Base-by-base conservation (phyloP, 2,797 vertebrate species). In the Lycodopsis pacificus region DNA sequence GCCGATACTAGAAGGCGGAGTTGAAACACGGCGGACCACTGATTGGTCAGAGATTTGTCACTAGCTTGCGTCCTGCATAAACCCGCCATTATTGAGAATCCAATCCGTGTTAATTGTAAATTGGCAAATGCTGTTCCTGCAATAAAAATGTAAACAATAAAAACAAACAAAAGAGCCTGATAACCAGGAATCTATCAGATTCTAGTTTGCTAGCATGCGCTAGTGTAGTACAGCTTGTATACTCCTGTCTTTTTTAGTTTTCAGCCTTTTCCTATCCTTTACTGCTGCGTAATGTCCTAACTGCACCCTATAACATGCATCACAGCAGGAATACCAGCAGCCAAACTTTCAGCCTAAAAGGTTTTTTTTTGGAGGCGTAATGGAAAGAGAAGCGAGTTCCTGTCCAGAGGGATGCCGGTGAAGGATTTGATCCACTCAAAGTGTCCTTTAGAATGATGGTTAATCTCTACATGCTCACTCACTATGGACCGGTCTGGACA, bases 261-360 rank as follows among this genome's bases (percentile, higher is more conserved):
- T 79, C 49, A 77, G 58, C 67, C 69, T 71, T 30, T 46, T 69
- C 40, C 54, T 42, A 36, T 67, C 79, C 9, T 77, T 67, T 63
- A 44, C 54, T 73, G 67, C 66, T 71, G 44, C 20, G 46, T 32
- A 22, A 30, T 65, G 59, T 80, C 73, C 58, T 74, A 64, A 40
- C 80, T 68, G 78, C 73, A 64, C 2, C 77, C 58, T 67, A 73
- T 84, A 73, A 91, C 85, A 80, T 63, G 76, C 71, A 73, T 86
- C 82, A 67, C 79, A 85, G 86, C 81, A 82, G 81, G 76, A 58
- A 83, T 3, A 68, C 59, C 63, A 75, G 71, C 72, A 81, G 76
- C 59, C 72, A 79, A 86, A 82, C 69, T 36, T 73, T 70, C 68
- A 73, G 78, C 17, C 76, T 86, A 54, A 85, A 81, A 77, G 53